Base-by-base conservation (phyloP, 2,888 invertebrate species). In the Trypoxylon attenuatum region DNA sequence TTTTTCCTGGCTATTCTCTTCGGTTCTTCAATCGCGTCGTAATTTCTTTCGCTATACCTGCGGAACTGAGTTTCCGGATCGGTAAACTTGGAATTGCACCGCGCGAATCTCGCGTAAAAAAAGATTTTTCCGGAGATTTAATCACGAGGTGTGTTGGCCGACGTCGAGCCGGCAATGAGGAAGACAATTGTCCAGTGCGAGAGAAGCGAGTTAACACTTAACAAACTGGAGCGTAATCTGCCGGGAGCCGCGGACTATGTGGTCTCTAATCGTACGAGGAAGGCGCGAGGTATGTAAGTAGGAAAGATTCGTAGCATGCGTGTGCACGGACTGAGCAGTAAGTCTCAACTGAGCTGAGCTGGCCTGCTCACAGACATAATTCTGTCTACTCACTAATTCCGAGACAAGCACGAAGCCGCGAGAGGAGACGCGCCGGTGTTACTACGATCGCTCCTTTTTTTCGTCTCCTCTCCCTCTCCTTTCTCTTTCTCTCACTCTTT, bases 371-470 rank as follows among this genome's bases (percentile, higher is more conserved):
- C 82, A 80, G 82, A 82, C 85, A 85, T 86, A 84, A 86, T 86
- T 86, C 84, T 82, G 85, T 85, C 86, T 84, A 84, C 85, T 84
- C 84, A 82, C 85, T 86, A 82, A 86, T 84, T 84, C 84, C 83
- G 81, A 82, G 81, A 79, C 79, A 80, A 78, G 61, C 77, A 77
- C 77, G 72, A 77, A 66, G 68, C 72, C 72, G 75, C 77, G 81
- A 78, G 81, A 77, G 80, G 77, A 78, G 77, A 76, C 67, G 77
- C 73, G 77, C 72, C 73, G 76, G 79, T 66, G 77, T 77, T 77
- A 77, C 77, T 76, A 76, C 76, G 77, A 76, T 76, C 72, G 60
- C 69, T 76, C 62, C 67, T 71, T 69, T 69, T 75, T 69, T 70
- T 19, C 23, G 2, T 27, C 18, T 19, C 45, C 27, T 39, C 42